Evolutionary conservation across 2,113 vertebrate genomes (phyloP).

Genomic region (Neogale vison): DNA sequence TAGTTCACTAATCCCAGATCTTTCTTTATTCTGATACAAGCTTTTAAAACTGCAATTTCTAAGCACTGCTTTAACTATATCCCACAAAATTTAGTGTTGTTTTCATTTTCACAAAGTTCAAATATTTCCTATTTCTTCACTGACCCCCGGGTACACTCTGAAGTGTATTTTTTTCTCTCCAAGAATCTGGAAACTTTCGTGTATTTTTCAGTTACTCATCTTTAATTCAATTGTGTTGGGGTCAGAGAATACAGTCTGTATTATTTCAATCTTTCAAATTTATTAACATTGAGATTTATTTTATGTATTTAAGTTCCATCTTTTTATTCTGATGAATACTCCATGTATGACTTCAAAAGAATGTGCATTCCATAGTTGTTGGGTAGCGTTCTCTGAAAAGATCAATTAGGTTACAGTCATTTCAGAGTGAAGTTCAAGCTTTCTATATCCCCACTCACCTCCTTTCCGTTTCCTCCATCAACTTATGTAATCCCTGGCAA

Average conservation of each 20-base stretch:
- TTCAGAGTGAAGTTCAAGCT: background rate
- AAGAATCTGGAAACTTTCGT: background rate
- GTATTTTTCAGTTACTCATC: background rate
- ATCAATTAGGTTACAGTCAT: background rate
- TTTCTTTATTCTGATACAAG: background rate
- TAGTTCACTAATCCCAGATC: background rate
- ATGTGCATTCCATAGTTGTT: background rate
- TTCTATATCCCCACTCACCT: background rate
- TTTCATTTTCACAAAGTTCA: constrained; percentile 28
- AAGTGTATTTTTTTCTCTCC: background rate
- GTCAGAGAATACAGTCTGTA: background rate
- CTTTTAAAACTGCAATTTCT: background rate
- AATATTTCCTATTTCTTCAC: constrained; percentile 36
- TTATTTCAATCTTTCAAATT: background rate
- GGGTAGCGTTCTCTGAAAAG: background rate
- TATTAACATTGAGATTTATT: background rate
- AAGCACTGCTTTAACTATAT: background rate
- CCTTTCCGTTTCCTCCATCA: background rate
- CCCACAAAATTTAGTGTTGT: background rate
- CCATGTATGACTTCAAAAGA: background rate
- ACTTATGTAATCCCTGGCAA: background rate
- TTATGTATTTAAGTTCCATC: background rate
- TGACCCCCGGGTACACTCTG: background rate
- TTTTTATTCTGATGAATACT: background rate
- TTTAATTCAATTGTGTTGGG: background rate